Evolutionary conservation across 92 coral and sea anemone species (phyloP).

Genomic region (Epizoanthus ramosus): DNA sequence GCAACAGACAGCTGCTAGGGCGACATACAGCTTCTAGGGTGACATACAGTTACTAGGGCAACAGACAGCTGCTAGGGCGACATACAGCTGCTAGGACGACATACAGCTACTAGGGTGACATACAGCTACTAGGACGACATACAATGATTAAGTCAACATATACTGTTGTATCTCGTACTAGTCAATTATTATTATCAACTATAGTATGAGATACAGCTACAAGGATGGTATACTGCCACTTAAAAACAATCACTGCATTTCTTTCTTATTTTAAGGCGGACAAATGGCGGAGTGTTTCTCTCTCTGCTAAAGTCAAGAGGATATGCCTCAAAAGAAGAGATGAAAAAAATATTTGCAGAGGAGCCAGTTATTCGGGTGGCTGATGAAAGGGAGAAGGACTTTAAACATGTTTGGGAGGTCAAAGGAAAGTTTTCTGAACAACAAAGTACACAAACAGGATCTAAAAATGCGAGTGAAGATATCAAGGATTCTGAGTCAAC

Average conservation of each 20-base stretch:
- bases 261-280: constrained; percentile 66
- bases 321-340: constrained; percentile 81
- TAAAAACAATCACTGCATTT: background rate
- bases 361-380: constrained; percentile 60
- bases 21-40: too few species aligned
- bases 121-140: background rate
- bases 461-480: too few species aligned
- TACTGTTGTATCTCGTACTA: too few species aligned
- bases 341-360: constrained; percentile 79
- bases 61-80: background rate
- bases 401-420: constrained; percentile 24
- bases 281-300: constrained; percentile 97
- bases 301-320: constrained; percentile 67
- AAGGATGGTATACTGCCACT: too few species aligned
- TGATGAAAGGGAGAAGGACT: constrained; percentile 55
- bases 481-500: too few species aligned
- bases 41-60: too few species aligned
- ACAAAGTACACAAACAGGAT: background rate
- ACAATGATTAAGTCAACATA: background rate
- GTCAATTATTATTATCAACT: background rate
- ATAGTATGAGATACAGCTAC: too few species aligned
- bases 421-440: constrained; percentile 36
- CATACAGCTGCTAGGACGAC: background rate
- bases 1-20: too few species aligned
- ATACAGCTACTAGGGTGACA: too few species aligned